Conservation (phyloP, 2,888 invertebrate species). For the Metalampra italica region DNA sequence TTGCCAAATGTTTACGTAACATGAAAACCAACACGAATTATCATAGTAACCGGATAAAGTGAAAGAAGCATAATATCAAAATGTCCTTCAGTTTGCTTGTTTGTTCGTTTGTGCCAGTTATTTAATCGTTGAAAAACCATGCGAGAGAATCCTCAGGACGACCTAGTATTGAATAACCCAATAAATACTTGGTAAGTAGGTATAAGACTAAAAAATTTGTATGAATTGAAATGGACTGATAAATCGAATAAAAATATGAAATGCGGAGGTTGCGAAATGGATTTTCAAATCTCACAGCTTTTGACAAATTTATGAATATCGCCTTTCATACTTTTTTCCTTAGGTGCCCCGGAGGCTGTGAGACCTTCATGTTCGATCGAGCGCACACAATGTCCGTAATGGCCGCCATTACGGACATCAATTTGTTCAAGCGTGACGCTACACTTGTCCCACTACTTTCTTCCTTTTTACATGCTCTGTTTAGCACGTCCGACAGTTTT, state of each 20-base stretch:
- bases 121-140: neutral
- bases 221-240: conserved; percentile 27
- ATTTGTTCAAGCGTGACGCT: conserved; percentile 59
- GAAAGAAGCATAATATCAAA: conserved; percentile 27
- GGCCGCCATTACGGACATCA: conserved; percentile 64
- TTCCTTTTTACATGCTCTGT: conserved; percentile 41
- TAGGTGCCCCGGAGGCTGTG: conserved; percentile 37
- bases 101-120: no score
- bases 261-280: conserved; percentile 32
- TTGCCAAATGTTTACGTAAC: conserved; percentile 26
- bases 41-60: conserved; percentile 30
- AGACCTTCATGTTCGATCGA: conserved; percentile 63
- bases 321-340: conserved; percentile 50
- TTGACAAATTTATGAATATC: conserved; percentile 55
- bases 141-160: conserved; percentile 9
- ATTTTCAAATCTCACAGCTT: conserved; percentile 39
- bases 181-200: conserved; percentile 4
- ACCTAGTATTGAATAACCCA: no score
- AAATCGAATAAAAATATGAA: conserved; percentile 40
- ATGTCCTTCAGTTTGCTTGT: no score
- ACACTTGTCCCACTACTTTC: conserved; percentile 58
- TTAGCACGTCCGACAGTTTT: conserved; percentile 34
- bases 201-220: conserved; percentile 24
- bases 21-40: conserved; percentile 28
- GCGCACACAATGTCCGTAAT: conserved; percentile 66